Conservation (phyloP, 2,797 vertebrate genomes). For the Notamacropus eugenii region DNA sequence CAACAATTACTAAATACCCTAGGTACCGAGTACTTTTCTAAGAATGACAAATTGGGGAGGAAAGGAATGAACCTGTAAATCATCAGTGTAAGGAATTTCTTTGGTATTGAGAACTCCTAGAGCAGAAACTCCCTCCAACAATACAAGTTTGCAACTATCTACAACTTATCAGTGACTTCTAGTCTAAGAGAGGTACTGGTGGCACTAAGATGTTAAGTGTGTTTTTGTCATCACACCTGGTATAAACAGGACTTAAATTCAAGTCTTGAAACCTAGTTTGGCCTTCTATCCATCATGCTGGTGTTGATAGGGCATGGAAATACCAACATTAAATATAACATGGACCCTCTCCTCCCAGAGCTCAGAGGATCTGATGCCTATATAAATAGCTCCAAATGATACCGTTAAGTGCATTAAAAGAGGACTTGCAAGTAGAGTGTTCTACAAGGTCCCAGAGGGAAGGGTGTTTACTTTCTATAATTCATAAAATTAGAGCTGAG, state of each 20-base stretch:
- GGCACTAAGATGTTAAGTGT: too few species aligned
- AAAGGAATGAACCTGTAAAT: background rate
- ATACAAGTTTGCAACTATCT: background rate
- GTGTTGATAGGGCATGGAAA: background rate
- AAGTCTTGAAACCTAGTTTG: background rate
- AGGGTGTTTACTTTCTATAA: background rate
- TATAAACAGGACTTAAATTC: background rate
- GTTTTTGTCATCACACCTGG: background rate
- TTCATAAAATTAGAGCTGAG: background rate
- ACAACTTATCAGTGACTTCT: background rate
- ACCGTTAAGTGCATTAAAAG: background rate
- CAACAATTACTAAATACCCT: background rate
- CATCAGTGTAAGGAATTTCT: background rate
- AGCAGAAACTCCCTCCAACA: background rate
- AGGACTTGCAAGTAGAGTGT: background rate
- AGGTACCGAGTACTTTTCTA: background rate
- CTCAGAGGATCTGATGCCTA: background rate
- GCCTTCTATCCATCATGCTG: background rate
- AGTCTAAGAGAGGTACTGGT: background rate
- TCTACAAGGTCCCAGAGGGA: background rate
- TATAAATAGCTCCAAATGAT: background rate
- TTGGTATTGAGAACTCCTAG: background rate
- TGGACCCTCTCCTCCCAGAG: background rate
- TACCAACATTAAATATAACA: background rate
- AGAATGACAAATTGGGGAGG: background rate